Evolutionary conservation across 2,113 vertebrate species (phyloP).

Genomic region (Petrocephalus zakoni): DNA sequence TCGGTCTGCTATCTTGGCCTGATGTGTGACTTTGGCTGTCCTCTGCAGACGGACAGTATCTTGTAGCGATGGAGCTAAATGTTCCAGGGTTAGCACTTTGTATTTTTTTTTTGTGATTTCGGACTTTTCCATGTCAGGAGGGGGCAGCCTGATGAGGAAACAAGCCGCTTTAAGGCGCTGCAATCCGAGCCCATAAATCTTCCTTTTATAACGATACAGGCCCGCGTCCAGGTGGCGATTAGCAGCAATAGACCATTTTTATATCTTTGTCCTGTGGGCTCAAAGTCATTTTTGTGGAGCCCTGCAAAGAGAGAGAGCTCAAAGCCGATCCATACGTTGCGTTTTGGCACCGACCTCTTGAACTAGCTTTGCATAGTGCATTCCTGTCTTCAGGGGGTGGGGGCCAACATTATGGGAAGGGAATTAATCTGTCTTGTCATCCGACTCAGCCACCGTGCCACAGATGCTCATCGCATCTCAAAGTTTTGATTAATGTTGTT

Average conservation of each 20-base stretch:
- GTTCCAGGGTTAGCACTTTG: not conserved
- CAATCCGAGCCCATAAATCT: constrained; percentile 4
- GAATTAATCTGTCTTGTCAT: not conserved
- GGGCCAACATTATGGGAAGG: not conserved
- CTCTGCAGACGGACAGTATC: not conserved
- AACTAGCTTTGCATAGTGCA: not conserved
- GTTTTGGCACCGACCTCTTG: not conserved
- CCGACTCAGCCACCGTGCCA: not conserved
- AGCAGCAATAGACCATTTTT: not conserved
- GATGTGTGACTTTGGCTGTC: not conserved
- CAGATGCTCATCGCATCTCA: not conserved
- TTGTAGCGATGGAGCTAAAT: not conserved
- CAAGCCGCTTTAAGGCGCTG: constrained; percentile 6
- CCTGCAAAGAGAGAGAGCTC: not conserved
- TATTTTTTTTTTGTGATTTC: not conserved
- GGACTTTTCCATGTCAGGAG: not conserved
- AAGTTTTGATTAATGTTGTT: not conserved
- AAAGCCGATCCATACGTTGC: not conserved
- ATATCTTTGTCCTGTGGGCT: constrained; percentile 13
- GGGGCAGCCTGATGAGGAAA: not conserved
- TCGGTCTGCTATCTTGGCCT: not conserved
- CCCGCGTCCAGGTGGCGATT: not conserved
- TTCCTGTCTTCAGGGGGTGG: not conserved
- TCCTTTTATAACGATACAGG: not conserved
- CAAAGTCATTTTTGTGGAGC: constrained; percentile 4